Evolutionary conservation across 92 coral and sea anemone species (phyloP).

Genomic region (Phenganax stokvisi): DNA sequence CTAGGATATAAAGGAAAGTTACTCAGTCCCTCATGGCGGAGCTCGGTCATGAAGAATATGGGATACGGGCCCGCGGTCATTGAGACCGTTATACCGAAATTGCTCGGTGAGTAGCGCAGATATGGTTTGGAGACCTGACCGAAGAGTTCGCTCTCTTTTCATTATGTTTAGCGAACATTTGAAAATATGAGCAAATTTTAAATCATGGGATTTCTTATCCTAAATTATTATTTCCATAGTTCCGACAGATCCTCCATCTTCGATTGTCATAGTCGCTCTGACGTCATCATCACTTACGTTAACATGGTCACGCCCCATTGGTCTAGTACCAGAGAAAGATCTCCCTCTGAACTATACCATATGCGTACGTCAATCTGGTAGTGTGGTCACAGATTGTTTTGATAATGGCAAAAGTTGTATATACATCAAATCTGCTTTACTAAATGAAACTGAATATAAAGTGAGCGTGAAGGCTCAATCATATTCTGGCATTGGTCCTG

Average conservation of each 20-base stretch:
- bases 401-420: not conserved
- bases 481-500: constrained; percentile 19
- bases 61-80: constrained; percentile 8
- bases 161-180: not conserved
- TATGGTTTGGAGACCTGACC: no score
- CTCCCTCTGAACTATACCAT: constrained; percentile 19
- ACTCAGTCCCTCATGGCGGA: constrained; percentile 22
- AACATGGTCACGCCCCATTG: constrained; percentile 19
- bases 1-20: constrained; percentile 30
- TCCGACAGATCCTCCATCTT: not conserved
- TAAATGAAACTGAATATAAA: constrained; percentile 1
- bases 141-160: not conserved
- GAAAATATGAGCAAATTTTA: no score
- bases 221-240: not conserved
- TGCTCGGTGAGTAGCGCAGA: not conserved
- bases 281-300: constrained; percentile 15
- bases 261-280: constrained; percentile 3
- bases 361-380: not conserved
- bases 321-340: not conserved
- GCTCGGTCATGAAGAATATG: constrained; percentile 19
- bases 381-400: not conserved
- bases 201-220: no score
- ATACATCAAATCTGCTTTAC: not conserved
- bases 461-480: not conserved
- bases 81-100: constrained; percentile 21